Conservation (phyloP, 2,113 vertebrate species). For the Pithys albifrons region DNA sequence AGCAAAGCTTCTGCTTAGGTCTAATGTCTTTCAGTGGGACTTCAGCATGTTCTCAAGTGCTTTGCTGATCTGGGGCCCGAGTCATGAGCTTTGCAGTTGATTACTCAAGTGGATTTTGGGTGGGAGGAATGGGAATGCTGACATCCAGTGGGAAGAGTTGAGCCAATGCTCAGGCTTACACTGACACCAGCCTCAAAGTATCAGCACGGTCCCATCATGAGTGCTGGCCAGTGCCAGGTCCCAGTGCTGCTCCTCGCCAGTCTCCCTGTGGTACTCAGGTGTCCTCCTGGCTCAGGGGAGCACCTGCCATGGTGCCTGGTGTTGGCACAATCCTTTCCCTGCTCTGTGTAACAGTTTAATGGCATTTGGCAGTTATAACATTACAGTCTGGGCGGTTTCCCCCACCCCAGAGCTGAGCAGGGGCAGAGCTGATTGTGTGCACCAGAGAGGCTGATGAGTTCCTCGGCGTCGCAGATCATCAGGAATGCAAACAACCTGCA, state of each 20-base stretch:
- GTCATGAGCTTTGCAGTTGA: constrained; percentile 35
- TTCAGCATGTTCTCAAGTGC: constrained; percentile 37
- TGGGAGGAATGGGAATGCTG: not conserved
- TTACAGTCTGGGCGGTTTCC: not conserved
- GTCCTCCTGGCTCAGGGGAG: not conserved
- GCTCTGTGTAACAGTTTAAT: not conserved
- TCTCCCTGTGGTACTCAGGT: accelerated
- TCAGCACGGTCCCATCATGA: accelerated
- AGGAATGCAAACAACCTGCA: constrained; percentile 54
- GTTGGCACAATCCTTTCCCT: not conserved
- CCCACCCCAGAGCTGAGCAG: not conserved
- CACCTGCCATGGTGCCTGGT: not conserved
- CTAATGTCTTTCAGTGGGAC: constrained; percentile 32
- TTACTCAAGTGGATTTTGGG: constrained; percentile 52
- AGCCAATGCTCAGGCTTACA: not conserved
- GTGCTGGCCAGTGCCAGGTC: accelerated
- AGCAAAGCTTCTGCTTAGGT: not conserved
- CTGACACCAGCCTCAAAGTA: not conserved
- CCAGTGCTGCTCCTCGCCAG: accelerated
- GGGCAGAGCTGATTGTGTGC: not conserved
- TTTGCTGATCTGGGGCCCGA: constrained; percentile 29
- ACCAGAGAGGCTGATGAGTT: constrained; percentile 35
- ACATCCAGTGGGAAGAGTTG: not conserved
- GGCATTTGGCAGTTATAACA: not conserved
- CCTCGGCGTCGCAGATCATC: not conserved